A percentile compares a stretch with the other conserved stretches of the same genome.
phyloP scores from a whole-genome alignment of 1,140 invertebrate species.

The Drosophila bocki region DNA sequence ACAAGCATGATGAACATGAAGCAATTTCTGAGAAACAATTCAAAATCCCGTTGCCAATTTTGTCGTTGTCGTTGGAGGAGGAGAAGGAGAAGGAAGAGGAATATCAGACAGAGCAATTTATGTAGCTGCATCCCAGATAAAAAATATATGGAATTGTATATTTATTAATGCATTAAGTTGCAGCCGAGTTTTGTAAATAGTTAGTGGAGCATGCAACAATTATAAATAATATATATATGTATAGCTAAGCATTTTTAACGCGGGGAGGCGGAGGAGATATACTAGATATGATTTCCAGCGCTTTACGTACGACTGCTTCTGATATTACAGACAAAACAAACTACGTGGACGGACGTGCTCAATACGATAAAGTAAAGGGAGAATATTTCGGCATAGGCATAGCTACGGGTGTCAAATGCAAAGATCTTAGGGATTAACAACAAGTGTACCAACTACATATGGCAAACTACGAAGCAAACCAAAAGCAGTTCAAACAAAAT shows the following conservation, averaged over 20 bases:
- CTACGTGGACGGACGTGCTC: constrained; percentile 61
- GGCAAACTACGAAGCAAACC: constrained; percentile 79
- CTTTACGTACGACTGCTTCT: constrained; percentile 73
- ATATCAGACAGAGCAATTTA: constrained; percentile 47
- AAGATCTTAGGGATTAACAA: constrained; percentile 59
- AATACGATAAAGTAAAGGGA: constrained; percentile 53
- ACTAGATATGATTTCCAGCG: constrained; percentile 55
- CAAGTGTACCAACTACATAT: constrained; percentile 41
- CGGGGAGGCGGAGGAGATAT: constrained; percentile 1
- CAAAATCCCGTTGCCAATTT: constrained; percentile 70
- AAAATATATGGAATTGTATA: constrained; percentile 43
- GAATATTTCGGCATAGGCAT: constrained; percentile 53
- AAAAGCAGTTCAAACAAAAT: constrained; percentile 78
- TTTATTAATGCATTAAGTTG: constrained; percentile 28
- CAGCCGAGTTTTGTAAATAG: constrained; percentile 46
- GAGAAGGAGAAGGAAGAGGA: neutral
- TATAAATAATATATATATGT: constrained; percentile 52
- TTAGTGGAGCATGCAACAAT: constrained; percentile 27
- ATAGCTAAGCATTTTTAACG: constrained; percentile 70
- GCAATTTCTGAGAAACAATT: constrained; percentile 60
- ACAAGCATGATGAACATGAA: constrained; percentile 19
- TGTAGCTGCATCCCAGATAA: constrained; percentile 40
- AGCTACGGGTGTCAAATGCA: constrained; percentile 57
- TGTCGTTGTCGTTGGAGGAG: constrained; percentile 40
- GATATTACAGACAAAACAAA: constrained; percentile 57